Evolutionary conservation across 2,888 invertebrate genomes (phyloP).

Genomic region (Tenthredo livida): DNA sequence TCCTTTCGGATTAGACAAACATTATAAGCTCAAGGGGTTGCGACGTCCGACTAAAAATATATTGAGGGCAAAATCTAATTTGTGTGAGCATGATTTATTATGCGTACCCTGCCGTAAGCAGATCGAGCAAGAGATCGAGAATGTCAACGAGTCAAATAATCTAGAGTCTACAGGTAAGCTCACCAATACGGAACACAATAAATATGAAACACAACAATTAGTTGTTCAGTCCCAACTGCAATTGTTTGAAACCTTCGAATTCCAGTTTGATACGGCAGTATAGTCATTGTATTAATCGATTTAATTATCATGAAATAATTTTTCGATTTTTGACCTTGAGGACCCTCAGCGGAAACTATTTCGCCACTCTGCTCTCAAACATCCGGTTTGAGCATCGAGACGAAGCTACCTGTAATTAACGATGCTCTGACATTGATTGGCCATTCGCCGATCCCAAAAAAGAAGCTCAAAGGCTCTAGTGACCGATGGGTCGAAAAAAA

Average conservation of each 20-base stretch:
- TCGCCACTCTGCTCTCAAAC: background rate
- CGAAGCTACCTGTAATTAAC: background rate
- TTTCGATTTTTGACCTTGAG: background rate
- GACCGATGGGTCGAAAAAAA: background rate
- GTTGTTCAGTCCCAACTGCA: background rate
- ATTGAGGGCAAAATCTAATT: background rate
- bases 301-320: background rate
- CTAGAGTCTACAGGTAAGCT: background rate
- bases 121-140: background rate
- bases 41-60: background rate
- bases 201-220: background rate
- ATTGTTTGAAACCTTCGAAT: background rate
- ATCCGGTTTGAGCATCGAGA: background rate
- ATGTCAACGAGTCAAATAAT: background rate
- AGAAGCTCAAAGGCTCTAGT: background rate
- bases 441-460: background rate
- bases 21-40: background rate
- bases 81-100: background rate
- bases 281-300: background rate
- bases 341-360: background rate
- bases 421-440: background rate
- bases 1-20: background rate
- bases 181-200: background rate
- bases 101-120: background rate
- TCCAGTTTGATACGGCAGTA: background rate